Base-by-base conservation (phyloP, 2,888 invertebrate species). In the Pecten maximus region DNA sequence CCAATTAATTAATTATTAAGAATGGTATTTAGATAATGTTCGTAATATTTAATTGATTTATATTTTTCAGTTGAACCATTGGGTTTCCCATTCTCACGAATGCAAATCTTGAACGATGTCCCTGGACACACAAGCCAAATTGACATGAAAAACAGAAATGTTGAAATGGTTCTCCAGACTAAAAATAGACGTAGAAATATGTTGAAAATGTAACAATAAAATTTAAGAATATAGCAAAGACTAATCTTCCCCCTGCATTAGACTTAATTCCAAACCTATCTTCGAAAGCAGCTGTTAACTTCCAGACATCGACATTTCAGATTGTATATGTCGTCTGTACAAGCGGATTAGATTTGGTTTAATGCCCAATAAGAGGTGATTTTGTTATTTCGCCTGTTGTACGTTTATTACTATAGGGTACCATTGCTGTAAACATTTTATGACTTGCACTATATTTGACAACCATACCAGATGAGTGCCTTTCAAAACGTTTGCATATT, bases 81-180 rank as follows among this genome's bases (percentile, higher is more conserved):
- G 94, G 94, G 90, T 92, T 39, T 92, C 92, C 2, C 94, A 94
- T 89, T 93, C 92, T 19, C 87, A 90, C 87, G 93, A 93, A 88
- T 94, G 94, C 91, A 89, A 90, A 86, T 40, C 50, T 23, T 88
- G 15, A 50, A 86, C 6, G 35, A 54, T 6, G 87, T 87, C 16
- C 15, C 74, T 10, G 15, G 16, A 74, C 12, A 28, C 28, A 10
- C 12, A 28, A 10, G 16, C 28, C 28, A 74, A 28, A 28, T 15
- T 12, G 8, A 35, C 35, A 0, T 74, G 16, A 74, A 74, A 6
- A 74, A 74, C 35, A 35, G 12, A 10, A 15, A n/a, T 23, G 6
- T 60, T 23, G 6, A 60, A 60, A 60, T 2, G 60, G n/a, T 23
- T 60, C 19, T 48, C 1, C 16, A 60, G 6, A 2, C 60, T 23